phyloP scores from a whole-genome alignment of 2,113 vertebrate species.

The Hemichromis elongatus region DNA sequence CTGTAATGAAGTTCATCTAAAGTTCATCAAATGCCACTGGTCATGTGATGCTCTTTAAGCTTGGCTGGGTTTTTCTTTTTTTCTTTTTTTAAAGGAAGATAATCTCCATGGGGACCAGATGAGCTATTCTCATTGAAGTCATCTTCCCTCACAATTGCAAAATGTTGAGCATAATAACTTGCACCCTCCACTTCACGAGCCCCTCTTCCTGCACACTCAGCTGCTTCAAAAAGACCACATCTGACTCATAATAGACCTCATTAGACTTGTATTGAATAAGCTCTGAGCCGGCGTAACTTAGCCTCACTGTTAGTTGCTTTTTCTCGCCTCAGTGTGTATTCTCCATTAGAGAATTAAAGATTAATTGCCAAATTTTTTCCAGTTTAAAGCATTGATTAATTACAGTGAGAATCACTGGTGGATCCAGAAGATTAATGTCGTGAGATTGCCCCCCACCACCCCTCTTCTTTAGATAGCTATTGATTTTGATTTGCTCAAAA shows the following conservation, averaged over 20 bases:
- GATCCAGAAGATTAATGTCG: conserved; percentile 67
- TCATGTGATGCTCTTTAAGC: conserved; percentile 47
- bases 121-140: conserved; percentile 34
- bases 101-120: conserved; percentile 40
- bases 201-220: conserved; percentile 44
- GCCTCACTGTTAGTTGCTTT: conserved; percentile 11
- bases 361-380: conserved; percentile 67
- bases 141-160: conserved; percentile 37
- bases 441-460: conserved; percentile 35
- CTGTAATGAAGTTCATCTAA: conserved; percentile 15
- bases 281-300: conserved; percentile 41
- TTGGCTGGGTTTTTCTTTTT: conserved; percentile 11
- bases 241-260: conserved; percentile 65
- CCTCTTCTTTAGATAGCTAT: conserved; percentile 63
- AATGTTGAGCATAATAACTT: conserved; percentile 51
- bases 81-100: neutral
- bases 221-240: conserved; percentile 57
- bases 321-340: conserved; percentile 29
- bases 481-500: conserved; percentile 71
- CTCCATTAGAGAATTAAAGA: conserved; percentile 68
- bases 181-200: conserved; percentile 30
- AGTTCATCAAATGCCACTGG: conserved; percentile 39
- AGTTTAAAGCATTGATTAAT: conserved; percentile 72
- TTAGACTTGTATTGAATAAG: conserved; percentile 60
- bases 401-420: conserved; percentile 50